A percentile compares a stretch with the other conserved stretches of the same genome.
These are phyloP conservation scores for Novumbra hubbsi DNA, from an alignment of 2,797 vertebrate species.

Conservation along the genomic window DNA sequence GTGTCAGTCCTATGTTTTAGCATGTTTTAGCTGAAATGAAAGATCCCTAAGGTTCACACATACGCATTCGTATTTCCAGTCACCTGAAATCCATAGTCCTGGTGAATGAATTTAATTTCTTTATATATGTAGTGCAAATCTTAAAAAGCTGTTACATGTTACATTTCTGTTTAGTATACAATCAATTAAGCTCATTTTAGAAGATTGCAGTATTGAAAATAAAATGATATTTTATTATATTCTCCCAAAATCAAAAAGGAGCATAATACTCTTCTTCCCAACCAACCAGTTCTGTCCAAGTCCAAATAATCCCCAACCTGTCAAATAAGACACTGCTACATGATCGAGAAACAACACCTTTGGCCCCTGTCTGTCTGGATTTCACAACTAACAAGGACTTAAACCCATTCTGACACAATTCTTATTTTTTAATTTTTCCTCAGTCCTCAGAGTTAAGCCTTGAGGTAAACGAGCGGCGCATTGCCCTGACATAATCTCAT, in stretches of 20 bases:
- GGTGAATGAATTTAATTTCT: too few relatives aligned
- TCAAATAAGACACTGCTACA: not conserved
- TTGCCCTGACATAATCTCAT: slow-evolving; percentile 58
- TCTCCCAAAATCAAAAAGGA: not conserved
- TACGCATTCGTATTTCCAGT: too few relatives aligned
- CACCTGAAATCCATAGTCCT: too few relatives aligned
- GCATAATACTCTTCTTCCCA: not conserved
- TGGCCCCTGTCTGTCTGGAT: slow-evolving; percentile 16
- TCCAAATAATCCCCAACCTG: slow-evolving; percentile 4
- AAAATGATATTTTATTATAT: not conserved
- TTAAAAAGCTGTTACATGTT: too few relatives aligned
- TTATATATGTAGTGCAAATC: too few relatives aligned
- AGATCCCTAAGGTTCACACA: too few relatives aligned
- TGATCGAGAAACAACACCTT: slow-evolving; percentile 7
- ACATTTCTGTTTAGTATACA: too few relatives aligned
- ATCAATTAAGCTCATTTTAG: too few relatives aligned
- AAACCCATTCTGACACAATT: slow-evolving; percentile 32
- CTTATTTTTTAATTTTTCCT: not conserved
- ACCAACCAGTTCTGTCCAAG: not conserved
- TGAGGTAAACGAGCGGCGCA: slow-evolving; percentile 10
- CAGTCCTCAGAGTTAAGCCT: slow-evolving; percentile 52
- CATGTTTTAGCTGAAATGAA: not conserved
- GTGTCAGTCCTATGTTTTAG: too few relatives aligned
- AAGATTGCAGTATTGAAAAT: not conserved
- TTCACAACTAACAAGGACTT: slow-evolving; percentile 31